phyloP scores from a whole-genome alignment of 2,888 invertebrate species.

The Anticlea derivata region DNA sequence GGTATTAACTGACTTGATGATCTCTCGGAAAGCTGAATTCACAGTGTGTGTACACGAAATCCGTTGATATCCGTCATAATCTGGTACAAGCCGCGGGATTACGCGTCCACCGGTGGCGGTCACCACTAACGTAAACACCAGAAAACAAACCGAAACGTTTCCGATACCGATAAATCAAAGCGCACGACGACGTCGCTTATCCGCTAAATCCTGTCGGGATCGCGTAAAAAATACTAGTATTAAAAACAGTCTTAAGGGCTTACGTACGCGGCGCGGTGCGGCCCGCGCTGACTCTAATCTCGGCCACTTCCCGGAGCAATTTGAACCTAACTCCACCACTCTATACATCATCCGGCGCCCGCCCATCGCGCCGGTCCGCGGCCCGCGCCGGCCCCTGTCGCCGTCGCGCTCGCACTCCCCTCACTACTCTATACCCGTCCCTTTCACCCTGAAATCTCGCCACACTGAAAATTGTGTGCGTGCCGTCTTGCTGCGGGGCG shows the following conservation, averaged over 20 bases:
- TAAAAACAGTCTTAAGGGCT: slow-evolving; percentile 90
- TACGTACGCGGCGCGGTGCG: slow-evolving; percentile 86
- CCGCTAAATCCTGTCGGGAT: slow-evolving; percentile 83
- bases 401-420: slow-evolving; percentile 55
- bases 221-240: slow-evolving; percentile 87
- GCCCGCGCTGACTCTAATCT: slow-evolving; percentile 88
- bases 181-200: slow-evolving; percentile 79
- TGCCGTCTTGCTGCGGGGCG: slow-evolving; percentile 54
- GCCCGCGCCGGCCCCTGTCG: slow-evolving; percentile 52
- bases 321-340: slow-evolving; percentile 89
- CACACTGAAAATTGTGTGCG: slow-evolving; percentile 72
- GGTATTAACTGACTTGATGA: slow-evolving; percentile 42
- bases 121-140: slow-evolving; percentile 83
- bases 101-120: slow-evolving; percentile 70
- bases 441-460: slow-evolving; percentile 71
- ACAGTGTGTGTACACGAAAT: slow-evolving; percentile 71
- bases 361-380: slow-evolving; percentile 75
- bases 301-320: slow-evolving; percentile 90
- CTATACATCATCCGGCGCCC: slow-evolving; percentile 87
- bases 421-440: slow-evolving; percentile 43
- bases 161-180: slow-evolving; percentile 83
- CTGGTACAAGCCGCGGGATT: slow-evolving; percentile 79
- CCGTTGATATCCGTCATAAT: slow-evolving; percentile 80
- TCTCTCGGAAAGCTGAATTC: slow-evolving; percentile 59
- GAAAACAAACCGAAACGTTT: slow-evolving; percentile 73